These are phyloP conservation scores for Pangasius krempfi DNA, from an alignment of 2,797 vertebrate genomes.

Conservation along the genomic window DNA sequence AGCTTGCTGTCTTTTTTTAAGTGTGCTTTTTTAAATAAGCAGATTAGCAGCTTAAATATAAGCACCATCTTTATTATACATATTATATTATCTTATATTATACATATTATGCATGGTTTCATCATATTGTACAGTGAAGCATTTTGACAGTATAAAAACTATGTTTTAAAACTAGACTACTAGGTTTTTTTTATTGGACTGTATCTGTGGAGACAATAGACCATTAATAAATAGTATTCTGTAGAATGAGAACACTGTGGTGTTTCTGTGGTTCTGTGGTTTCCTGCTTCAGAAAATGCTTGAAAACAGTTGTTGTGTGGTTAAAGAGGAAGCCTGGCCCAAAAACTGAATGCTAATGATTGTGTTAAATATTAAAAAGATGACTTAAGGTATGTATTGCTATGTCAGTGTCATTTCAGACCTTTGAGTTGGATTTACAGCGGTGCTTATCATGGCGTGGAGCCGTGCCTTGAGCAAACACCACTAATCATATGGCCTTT, in stretches of 20 bases:
- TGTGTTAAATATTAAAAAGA: neutral
- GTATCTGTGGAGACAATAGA: neutral
- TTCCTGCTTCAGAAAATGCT: neutral
- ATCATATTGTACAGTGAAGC: neutral
- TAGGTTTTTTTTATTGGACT: neutral
- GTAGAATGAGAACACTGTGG: neutral
- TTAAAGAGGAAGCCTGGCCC: neutral
- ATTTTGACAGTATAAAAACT: neutral
- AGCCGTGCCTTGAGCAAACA: constrained; percentile 46
- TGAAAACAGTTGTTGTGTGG: neutral
- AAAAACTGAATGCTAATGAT: neutral
- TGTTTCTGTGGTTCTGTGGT: neutral
- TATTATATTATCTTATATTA: too few relatives aligned
- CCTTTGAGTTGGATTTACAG: constrained; percentile 21
- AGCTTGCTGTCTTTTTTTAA: neutral
- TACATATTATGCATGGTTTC: neutral
- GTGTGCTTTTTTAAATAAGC: neutral
- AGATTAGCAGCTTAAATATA: neutral
- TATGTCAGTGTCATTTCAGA: constrained; percentile 14
- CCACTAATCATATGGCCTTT: neutral
- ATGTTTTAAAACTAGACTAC: neutral
- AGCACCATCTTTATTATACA: neutral
- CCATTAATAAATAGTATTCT: neutral
- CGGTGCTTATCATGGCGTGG: constrained; percentile 21
- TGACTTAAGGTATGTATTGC: neutral